Base-by-base conservation (phyloP, 2,113 vertebrate genomes). In the Chroicocephalus ridibundus region DNA sequence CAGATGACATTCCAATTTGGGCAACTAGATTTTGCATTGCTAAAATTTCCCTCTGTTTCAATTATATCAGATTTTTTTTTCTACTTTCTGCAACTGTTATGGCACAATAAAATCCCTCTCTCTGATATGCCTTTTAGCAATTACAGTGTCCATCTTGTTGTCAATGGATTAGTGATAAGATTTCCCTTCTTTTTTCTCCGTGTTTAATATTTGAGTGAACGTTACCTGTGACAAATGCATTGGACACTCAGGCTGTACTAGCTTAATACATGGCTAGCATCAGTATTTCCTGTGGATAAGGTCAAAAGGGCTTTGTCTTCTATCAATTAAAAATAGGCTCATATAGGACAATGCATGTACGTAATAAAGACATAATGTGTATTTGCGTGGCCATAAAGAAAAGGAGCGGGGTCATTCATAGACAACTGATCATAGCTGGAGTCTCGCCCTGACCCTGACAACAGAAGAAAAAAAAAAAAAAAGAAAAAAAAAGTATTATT, bases 281-380 rank as follows among this genome's bases (percentile, higher is more conserved):
- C 78, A 95, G 55, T 91, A 88, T 83, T 96, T 96, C 64, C 62
- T 58, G 40, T 86, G 71, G 66, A 27, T 81, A 91, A 94, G 91
- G 86, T 93, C 81, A 88, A 87, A 90, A 95, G 54, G 70, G 46
- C 70, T 91, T 93, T 93, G 81, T 94, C 96, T 93, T 77, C 58
- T 95, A 82, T 94, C 94, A 94, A 79, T 97, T 97, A 97, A 93
- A 95, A 94, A 91, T 60, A 82, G 38, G 12, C 22, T 89, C 1
- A 29, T 74, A 58, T 54, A 34, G 61, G 49, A 85, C 46, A 85
- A 84, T 31, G 74, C 49, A 34, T 57, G 51, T 85, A 90, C 71
- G 81, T 87, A 88, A 91, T 74, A 89, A 94, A 96, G 93, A 80
- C 74, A 74, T 87, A 80, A 85, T 13, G 7, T 70, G n/a, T 82